These are phyloP conservation scores for Pluvianellus socialis DNA, from an alignment of 2,113 vertebrate genomes.

Conservation along the genomic window DNA sequence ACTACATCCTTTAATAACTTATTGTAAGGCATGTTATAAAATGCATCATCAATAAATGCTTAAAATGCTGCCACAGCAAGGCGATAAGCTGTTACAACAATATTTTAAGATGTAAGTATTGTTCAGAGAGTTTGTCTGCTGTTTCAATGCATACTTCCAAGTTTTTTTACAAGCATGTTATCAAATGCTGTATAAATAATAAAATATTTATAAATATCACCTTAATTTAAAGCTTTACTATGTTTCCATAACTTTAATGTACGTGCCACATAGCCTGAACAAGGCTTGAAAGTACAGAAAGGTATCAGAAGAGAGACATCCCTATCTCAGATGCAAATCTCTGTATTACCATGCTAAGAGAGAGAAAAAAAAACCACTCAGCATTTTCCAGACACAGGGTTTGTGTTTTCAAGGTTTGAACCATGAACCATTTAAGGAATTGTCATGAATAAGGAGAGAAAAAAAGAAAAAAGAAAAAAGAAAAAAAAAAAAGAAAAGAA, in stretches of 20 bases:
- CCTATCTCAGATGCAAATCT: not conserved
- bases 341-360: not conserved
- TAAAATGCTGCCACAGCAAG: conserved; percentile 46
- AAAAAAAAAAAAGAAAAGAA: too few species aligned
- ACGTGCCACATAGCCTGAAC: not conserved
- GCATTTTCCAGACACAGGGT: not conserved
- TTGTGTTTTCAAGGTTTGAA: not conserved
- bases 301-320: not conserved
- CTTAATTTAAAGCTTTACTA: conserved; percentile 41
- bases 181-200: conserved; percentile 29
- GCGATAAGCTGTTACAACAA: conserved; percentile 36
- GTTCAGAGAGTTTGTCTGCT: conserved; percentile 27
- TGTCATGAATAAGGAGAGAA: not conserved
- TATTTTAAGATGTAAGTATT: conserved; percentile 59
- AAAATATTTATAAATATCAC: conserved; percentile 63
- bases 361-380: not conserved
- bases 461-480: not conserved
- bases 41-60: conserved; percentile 43
- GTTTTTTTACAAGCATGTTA: conserved; percentile 38
- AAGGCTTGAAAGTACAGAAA: not conserved
- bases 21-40: conserved; percentile 31
- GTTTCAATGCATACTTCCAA: not conserved
- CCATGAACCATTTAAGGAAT: not conserved
- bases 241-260: conserved; percentile 12
- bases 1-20: conserved; percentile 50